phyloP scores from a whole-genome alignment of 1,140 invertebrate species.

The Drosophila suzukii region DNA sequence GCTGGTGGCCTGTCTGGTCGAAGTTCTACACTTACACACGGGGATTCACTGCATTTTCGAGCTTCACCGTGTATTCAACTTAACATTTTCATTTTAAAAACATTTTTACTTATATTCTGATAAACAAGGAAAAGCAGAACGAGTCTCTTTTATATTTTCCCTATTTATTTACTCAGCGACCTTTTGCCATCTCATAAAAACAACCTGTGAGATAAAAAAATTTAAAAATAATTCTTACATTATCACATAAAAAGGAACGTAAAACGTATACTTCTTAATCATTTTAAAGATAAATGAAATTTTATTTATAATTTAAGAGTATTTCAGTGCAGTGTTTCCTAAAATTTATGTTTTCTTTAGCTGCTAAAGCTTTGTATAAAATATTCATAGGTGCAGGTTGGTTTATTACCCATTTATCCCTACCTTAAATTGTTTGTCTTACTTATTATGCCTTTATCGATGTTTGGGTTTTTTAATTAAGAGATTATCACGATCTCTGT shows the following conservation, averaged over 20 bases:
- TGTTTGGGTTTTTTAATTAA: slow-evolving; percentile 72
- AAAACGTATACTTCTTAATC: too few relatives aligned
- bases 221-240: too few relatives aligned
- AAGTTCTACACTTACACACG: neutral
- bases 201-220: too few relatives aligned
- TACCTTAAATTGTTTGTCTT: slow-evolving; percentile 60
- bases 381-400: slow-evolving; percentile 34
- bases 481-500: slow-evolving; percentile 56
- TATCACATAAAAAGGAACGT: too few relatives aligned
- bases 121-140: neutral
- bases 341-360: neutral
- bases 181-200: too few relatives aligned
- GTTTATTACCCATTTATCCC: slow-evolving; percentile 47
- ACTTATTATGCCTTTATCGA: slow-evolving; percentile 47
- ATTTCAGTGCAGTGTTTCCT: neutral
- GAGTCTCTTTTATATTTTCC: too few relatives aligned
- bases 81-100: neutral
- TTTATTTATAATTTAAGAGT: neutral
- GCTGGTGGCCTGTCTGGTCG: slow-evolving; percentile 1
- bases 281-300: too few relatives aligned
- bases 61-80: neutral
- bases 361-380: slow-evolving; percentile 20
- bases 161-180: neutral
- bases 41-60: slow-evolving; percentile 2
- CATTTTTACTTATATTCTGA: neutral